Evolutionary conservation across 2,888 invertebrate genomes (phyloP).

Genomic region (Lissonota sp.): DNA sequence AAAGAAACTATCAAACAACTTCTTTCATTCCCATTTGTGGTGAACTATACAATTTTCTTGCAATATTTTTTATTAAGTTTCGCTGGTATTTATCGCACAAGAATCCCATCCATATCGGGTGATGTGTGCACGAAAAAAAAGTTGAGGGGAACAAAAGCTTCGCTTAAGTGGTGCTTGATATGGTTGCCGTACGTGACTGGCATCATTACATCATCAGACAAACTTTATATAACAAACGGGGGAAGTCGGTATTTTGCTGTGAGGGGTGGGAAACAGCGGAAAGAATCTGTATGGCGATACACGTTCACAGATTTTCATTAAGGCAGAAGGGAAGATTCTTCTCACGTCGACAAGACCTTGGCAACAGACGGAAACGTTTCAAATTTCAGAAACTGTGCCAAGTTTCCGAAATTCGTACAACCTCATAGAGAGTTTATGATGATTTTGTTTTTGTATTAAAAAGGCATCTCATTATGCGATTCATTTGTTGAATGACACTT

Average conservation of each 20-base stretch:
- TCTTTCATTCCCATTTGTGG: too few relatives aligned
- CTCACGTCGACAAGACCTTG: conserved; percentile 15
- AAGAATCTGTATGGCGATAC: conserved; percentile 10
- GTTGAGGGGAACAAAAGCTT: conserved; percentile 21
- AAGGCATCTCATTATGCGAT: too few relatives aligned
- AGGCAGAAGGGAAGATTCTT: conserved; percentile 20
- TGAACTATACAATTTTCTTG: background rate
- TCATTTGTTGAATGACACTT: too few relatives aligned
- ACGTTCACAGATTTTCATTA: conserved; percentile 45
- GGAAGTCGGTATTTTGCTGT: background rate
- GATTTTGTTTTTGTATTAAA: too few relatives aligned
- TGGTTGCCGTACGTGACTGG: conserved; percentile 41
- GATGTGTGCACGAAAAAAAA: background rate
- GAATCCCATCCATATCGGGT: background rate
- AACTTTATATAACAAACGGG: conserved; percentile 25
- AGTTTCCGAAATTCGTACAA: too few relatives aligned
- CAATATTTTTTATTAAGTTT: background rate
- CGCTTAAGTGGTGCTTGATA: conserved; percentile 50
- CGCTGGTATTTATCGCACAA: background rate
- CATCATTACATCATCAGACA: conserved; percentile 37
- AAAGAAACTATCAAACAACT: background rate
- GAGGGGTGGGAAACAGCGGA: background rate
- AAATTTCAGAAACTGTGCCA: too few relatives aligned
- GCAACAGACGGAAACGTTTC: background rate
- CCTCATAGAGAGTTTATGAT: too few relatives aligned